Percentiles rank a stretch among this genome's conserved stretches.
Conservation (phyloP, 2,113 vertebrate species). For the Trematomus loennbergii region DNA sequence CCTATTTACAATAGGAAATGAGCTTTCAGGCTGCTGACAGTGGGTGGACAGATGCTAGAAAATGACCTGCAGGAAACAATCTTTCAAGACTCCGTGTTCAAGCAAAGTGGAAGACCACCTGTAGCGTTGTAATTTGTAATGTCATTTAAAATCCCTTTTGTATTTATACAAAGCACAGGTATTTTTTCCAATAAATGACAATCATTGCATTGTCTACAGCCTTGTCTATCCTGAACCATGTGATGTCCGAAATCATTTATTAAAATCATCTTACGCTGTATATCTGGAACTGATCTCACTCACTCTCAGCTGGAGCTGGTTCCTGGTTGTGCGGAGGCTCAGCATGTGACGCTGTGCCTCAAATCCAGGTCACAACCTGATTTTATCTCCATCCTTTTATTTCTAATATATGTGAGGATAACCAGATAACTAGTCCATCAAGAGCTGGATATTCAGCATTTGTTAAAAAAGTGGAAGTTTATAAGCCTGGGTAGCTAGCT, state of each 20-base stretch:
- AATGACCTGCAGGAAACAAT: not conserved
- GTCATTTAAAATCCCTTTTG: not conserved
- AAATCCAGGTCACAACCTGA: constrained; percentile 28
- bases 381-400: not conserved
- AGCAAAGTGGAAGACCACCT: not conserved
- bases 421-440: not conserved
- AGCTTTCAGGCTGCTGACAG: too few relatives aligned
- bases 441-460: not conserved
- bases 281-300: not conserved
- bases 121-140: not conserved
- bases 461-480: too few relatives aligned
- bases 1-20: too few relatives aligned
- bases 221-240: not conserved
- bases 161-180: not conserved
- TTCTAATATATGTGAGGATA: not conserved
- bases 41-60: not conserved
- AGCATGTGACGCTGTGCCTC: not conserved
- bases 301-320: not conserved
- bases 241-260: too few relatives aligned
- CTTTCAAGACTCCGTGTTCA: constrained; percentile 1
- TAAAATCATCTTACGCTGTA: too few relatives aligned
- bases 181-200: not conserved
- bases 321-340: not conserved
- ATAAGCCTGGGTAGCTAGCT: too few relatives aligned
- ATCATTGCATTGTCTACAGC: not conserved